A percentile compares a stretch with the other conserved stretches of the same genome.
Evolutionary conservation across 2,888 invertebrate genomes (phyloP).

Genomic region (Lochmaea capreae): DNA sequence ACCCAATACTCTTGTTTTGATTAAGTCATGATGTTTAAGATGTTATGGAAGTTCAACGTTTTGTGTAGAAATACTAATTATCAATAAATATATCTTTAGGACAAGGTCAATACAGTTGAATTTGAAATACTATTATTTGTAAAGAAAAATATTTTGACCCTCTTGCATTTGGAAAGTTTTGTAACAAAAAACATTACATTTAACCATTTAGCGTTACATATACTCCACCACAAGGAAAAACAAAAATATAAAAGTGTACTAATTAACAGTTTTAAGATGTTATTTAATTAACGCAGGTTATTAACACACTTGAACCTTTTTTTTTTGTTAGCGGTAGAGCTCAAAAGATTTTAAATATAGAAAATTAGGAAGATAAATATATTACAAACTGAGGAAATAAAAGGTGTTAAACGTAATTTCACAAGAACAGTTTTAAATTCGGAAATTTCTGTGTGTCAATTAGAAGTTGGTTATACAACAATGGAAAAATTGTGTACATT

Average conservation of each 20-base stretch:
- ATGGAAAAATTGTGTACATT: not conserved
- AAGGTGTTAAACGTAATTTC: conserved; percentile 28
- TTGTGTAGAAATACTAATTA: not conserved
- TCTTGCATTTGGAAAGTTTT: too few species aligned
- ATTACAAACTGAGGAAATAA: conserved; percentile 16
- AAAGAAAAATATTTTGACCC: too few species aligned
- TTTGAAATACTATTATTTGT: too few species aligned
- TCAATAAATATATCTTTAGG: not conserved
- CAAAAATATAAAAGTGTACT: conserved; percentile 7
- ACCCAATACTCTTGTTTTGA: not conserved
- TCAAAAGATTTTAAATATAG: conserved; percentile 52
- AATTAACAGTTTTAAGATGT: conserved; percentile 6
- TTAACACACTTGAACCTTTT: conserved; percentile 56
- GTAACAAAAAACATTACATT: not conserved
- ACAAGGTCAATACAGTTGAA: not conserved
- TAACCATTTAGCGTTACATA: not conserved
- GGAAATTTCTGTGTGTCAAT: conserved; percentile 10
- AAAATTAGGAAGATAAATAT: conserved; percentile 52
- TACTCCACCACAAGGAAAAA: not conserved
- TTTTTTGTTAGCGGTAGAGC: conserved; percentile 48
- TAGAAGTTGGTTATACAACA: conserved; percentile 9
- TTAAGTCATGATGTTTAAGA: not conserved
- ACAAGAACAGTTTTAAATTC: conserved; percentile 25
- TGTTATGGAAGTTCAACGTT: not conserved
- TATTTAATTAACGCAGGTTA: conserved; percentile 43